A percentile compares a stretch with the other conserved stretches of the same genome.
These are phyloP conservation scores for Eilema caniola DNA, from an alignment of 2,888 invertebrate species.

Conservation along the genomic window DNA sequence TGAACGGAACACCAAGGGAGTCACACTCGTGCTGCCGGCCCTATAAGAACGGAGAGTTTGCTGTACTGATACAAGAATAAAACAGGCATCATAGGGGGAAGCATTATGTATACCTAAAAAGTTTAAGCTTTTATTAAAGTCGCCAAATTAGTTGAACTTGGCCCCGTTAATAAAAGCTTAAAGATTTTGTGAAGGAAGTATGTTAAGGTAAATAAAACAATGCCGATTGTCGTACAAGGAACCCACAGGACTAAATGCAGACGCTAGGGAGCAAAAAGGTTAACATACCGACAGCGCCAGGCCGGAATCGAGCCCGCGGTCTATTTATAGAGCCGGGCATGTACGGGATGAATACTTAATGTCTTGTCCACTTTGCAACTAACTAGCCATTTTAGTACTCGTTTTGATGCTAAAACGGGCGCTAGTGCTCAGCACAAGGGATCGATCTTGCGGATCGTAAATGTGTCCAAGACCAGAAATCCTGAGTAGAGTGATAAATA, in stretches of 20 bases:
- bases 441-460: conserved; percentile 7
- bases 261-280: conserved; percentile 44
- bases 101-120: no score
- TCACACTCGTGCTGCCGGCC: no score
- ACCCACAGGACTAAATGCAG: conserved; percentile 24
- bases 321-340: conserved; percentile 50
- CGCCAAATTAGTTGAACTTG: no score
- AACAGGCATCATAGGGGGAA: no score
- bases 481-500: background rate
- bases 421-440: background rate
- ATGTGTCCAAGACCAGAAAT: background rate
- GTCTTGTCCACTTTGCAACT: conserved; percentile 38
- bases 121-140: no score
- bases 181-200: background rate
- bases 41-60: no score
- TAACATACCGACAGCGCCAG: conserved; percentile 20
- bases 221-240: background rate
- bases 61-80: no score
- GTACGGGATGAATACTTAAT: conserved; percentile 47
- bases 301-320: conserved; percentile 33
- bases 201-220: background rate
- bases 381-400: conserved; percentile 24
- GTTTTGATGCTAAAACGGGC: conserved; percentile 22
- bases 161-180: no score
- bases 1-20: no score